Evolutionary conservation across 2,797 vertebrate species (phyloP), one percentile per base, ranked within the genome.

Genomic region (Dendrocincla tyrannina): DNA sequence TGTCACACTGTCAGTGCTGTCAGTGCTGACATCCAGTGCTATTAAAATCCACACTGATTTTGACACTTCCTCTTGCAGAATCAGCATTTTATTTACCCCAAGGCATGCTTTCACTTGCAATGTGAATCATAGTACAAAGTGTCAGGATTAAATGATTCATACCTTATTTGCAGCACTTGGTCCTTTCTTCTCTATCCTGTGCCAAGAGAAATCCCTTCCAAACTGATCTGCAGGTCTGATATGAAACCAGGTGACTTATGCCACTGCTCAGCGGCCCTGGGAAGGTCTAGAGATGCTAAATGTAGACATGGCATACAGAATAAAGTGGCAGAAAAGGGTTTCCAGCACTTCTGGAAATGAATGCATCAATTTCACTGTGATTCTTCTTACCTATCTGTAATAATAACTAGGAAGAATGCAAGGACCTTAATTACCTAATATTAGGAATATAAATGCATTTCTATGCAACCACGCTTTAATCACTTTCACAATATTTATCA

Each of bases 401-500:
- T 58, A 50, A 39, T 1, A 85, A 75, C 75, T 33, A 17, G 79
- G 47, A 70, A 91, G 46, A 82, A 79, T 10, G 25, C 23, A 79
- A 73, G 63, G 23, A 64, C 30, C 11, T 50, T 62, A 70, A 95
- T 91, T 93, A 72, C 53, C 46, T 39, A 19, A 39, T 85, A 76
- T 69, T 85, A 92, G 66, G 23, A 32, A 78, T 16, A 81, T 17
- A 72, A 89, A 89, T 78, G 50, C 32, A 30, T 53, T 67, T 63
- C 60, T 64, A 0, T 62, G 77, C 56, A 50, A 23, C 52, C 1
- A 5, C 28, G 68, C 75, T 93, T 87, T 82, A 91, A 94, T 79
- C 88, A 80, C 53, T 87, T 79, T 60, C 89, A 62, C 46, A 85
- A 20, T 89, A 88, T 96, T 91, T 95, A 59, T 94, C 85, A 85